These are phyloP conservation scores for Colletes gigas DNA, from an alignment of 1,140 invertebrate genomes.

Conservation along the genomic window DNA sequence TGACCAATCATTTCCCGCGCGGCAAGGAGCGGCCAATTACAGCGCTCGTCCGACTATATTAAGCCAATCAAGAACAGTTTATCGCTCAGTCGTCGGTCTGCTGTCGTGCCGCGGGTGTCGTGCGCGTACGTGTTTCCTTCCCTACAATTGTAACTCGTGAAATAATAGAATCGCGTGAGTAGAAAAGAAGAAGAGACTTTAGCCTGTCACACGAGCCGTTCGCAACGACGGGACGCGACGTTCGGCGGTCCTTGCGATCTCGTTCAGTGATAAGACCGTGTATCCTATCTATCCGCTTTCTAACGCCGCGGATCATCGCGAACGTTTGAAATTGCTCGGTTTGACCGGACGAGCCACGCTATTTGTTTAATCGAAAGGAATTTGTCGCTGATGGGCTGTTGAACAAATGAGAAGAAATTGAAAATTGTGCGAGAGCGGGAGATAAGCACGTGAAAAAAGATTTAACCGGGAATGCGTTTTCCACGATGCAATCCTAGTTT, in stretches of 20 bases:
- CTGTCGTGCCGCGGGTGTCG: conserved; percentile 62
- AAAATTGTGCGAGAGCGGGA: background rate
- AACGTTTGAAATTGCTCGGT: conserved; percentile 14
- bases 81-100: conserved; percentile 79
- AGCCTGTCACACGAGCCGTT: background rate
- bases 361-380: conserved; percentile 11
- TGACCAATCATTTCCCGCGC: conserved; percentile 81
- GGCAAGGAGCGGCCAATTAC: conserved; percentile 79
- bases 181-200: background rate
- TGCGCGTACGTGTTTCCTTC: conserved; percentile 45
- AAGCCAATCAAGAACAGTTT: conserved; percentile 81
- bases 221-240: background rate
- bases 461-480: conserved; percentile 1
- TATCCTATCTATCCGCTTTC: background rate
- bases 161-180: conserved; percentile 20
- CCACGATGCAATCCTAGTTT: background rate
- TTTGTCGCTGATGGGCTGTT: background rate
- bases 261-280: conserved; percentile 17
- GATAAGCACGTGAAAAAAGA: conserved; percentile 4
- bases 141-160: conserved; percentile 14
- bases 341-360: background rate
- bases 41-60: conserved; percentile 78
- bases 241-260: background rate
- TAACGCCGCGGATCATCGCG: background rate
- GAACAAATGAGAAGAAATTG: background rate